These are phyloP conservation scores for Metacarcinus magister DNA, from an alignment of 2,888 invertebrate genomes.

Conservation along the genomic window DNA sequence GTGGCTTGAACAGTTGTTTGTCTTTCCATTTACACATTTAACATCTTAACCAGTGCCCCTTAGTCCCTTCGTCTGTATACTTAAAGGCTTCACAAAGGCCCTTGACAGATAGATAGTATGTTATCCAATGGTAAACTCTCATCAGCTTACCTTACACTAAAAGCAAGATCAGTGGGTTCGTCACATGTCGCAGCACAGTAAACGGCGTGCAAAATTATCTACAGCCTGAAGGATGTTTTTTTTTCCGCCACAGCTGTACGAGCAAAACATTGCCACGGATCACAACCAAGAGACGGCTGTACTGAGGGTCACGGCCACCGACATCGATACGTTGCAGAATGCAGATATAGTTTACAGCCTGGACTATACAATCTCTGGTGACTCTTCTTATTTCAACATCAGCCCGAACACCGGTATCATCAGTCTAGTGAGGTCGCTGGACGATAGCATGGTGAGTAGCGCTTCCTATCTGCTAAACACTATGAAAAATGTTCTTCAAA, in stretches of 20 bases:
- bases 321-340: constrained; percentile 96
- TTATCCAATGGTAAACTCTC: too few relatives aligned
- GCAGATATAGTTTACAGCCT: constrained; percentile 91
- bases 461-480: not conserved
- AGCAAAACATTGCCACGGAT: constrained; percentile 80
- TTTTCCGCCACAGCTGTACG: constrained; percentile 67
- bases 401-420: constrained; percentile 93
- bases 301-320: constrained; percentile 89
- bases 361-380: constrained; percentile 84
- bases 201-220: not conserved
- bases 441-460: constrained; percentile 76
- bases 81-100: too few relatives aligned
- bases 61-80: too few relatives aligned
- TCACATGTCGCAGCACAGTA: too few relatives aligned
- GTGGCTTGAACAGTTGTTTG: too few relatives aligned
- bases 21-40: too few relatives aligned
- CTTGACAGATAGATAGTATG: too few relatives aligned
- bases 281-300: constrained; percentile 59
- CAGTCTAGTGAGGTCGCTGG: constrained; percentile 87
- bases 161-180: too few relatives aligned
- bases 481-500: too few relatives aligned
- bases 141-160: too few relatives aligned
- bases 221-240: not conserved
- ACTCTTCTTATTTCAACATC: constrained; percentile 91
- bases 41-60: too few relatives aligned